These are phyloP conservation scores for Chymomyza costata DNA, from an alignment of 1,140 invertebrate genomes.

Conservation along the genomic window DNA sequence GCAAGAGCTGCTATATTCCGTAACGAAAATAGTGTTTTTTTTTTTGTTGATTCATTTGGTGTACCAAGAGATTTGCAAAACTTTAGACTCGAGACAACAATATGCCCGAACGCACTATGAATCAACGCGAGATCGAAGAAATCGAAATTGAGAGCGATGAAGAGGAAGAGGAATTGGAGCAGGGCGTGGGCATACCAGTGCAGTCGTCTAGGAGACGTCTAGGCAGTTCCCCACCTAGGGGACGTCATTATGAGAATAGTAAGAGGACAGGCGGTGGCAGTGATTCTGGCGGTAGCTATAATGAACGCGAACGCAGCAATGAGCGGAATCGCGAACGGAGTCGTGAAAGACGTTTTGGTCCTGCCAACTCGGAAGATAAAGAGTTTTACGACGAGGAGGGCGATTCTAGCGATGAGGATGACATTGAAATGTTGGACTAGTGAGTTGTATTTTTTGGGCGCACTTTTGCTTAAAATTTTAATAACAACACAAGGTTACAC, in stretches of 20 bases:
- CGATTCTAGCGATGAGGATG: constrained; percentile 54
- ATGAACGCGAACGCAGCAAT: constrained; percentile 32
- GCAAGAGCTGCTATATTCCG: constrained; percentile 14
- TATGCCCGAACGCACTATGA: constrained; percentile 61
- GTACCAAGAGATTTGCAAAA: neutral
- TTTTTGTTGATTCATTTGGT: constrained; percentile 1
- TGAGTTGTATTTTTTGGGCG: constrained; percentile 46
- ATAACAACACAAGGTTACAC: too few relatives aligned
- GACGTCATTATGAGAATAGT: neutral
- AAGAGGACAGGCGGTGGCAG: constrained; percentile 2
- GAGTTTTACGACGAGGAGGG: constrained; percentile 43
- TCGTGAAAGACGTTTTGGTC: constrained; percentile 34
- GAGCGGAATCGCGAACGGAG: constrained; percentile 23
- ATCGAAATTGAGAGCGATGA: constrained; percentile 69
- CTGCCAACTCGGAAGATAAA: constrained; percentile 32
- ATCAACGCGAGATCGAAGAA: constrained; percentile 64
- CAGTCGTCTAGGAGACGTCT: constrained; percentile 42
- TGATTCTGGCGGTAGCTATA: neutral
- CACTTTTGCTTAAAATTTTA: neutral
- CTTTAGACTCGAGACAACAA: neutral
- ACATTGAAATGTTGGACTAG: constrained; percentile 69
- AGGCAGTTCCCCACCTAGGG: constrained; percentile 19
- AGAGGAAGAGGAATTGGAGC: constrained; percentile 63
- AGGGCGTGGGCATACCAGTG: constrained; percentile 58
- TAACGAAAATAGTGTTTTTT: neutral